Evolutionary conservation across 1,140 invertebrate genomes (phyloP), one percentile per base, ranked within the genome.

Genomic region (Aphidius gifuensis): DNA sequence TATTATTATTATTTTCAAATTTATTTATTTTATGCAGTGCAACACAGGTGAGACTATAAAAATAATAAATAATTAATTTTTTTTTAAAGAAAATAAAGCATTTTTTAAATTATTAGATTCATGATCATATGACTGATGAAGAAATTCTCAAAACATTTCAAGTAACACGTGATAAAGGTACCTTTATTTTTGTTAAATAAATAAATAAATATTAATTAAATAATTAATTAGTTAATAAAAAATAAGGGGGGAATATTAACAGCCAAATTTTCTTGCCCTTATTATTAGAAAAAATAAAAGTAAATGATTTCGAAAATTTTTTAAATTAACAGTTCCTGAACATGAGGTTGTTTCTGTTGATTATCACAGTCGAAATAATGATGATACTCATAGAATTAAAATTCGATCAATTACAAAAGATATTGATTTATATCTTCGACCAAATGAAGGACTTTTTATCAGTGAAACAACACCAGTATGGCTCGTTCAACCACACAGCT

Each of bases 381-480:
- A 58, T 44, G 6, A 49, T 16, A 58, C 5, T 9, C 49, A 57
- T 11, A 61, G 48, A 6, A 40, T 78, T n/a, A 60, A 69, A 45
- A 9, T 77, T 2, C 68, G 61, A 45, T 53, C 67, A 44, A 73
- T 74, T 40, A 60, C 66, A 3, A 58, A 63, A 7, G 40, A 70
- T 32, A 53, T 76, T 2, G 58, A 66, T 56, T 56, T 76, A 5
- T 72, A 71, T 50, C 68, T 77, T 9, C 51, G 69, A 42, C 72
- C 73, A 8, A 69, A 60, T 0, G 69, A 75, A 23, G 70, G 71
- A 44, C 54, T 73, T 43, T 66, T 78, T n/a, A 69, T 69, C 9
- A 65, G 61, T 5, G 54, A 64, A 42, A 50, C 69, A 9, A 74
- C 73, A 23, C 72, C 69, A 7, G 62, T 78, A 40, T 77, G 71